Base-by-base conservation (phyloP, 1,140 invertebrate genomes). In the Temnothorax curvispinosus region DNA sequence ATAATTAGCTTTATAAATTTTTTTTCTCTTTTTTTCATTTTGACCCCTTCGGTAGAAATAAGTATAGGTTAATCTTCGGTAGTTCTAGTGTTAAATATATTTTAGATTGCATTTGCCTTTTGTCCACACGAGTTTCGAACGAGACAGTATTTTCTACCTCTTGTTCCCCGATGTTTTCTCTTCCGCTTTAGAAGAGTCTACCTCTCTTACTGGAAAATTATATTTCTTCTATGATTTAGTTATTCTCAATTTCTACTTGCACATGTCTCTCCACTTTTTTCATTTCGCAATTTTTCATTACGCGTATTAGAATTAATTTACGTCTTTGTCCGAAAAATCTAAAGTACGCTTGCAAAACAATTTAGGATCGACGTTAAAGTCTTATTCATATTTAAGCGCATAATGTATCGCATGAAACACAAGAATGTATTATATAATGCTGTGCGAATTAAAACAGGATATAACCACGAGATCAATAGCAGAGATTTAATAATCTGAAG, bases 121-220 rank as follows among this genome's bases (percentile, higher is more conserved):
- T 50, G n/a, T 72, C 15, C 4, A 44, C 21, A 11, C 65, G 21
- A 71, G 27, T 74, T 74, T 44, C 52, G 6, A 47, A 58, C 44
- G 80, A 72, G n/a, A 74, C 54, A n/a, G 35, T 35, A 60, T 18
- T 60, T 84, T 74, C 41, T 84, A 84, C 69, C 54, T 82, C 67
- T 54, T 15, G 13, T 80, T 69, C 64, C 44, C 35, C n/a, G 50
- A 69, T 1, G 50, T 32, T 69, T 69, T 8, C 80, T 72, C 13
- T 60, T 21, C 18, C 38, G 35, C 21, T 72, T 72, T 18, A 4
- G 21, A 9, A 50, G 15, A 72, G 4, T 74, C 69, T 62, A 58
- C 5, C 27, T 74, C 18, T 60, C 2, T 60, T n/a, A 60, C 41
- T 13, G 13, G 3, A 32, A 82, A 80, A 41, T 72, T 72, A 35